These are phyloP conservation scores for Cygnus buccinator DNA, from an alignment of 2,113 vertebrate species.

Conservation along the genomic window DNA sequence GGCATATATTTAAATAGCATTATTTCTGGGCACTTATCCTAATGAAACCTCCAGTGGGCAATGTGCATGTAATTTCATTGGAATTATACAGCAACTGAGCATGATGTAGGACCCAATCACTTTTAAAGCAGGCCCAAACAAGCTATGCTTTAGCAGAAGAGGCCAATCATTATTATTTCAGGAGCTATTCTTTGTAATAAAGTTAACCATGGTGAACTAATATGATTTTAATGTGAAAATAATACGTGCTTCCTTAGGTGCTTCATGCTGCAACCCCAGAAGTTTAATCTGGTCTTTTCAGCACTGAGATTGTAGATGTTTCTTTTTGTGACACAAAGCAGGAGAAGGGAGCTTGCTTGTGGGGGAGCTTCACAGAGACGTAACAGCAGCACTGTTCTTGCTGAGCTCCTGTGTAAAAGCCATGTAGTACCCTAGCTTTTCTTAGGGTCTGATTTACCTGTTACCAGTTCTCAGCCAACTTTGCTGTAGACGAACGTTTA, in stretches of 20 bases:
- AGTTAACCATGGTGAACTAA: conserved; percentile 65
- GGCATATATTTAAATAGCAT: neutral
- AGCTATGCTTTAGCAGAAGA: conserved; percentile 18
- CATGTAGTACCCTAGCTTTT: neutral
- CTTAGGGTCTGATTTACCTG: neutral
- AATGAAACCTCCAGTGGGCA: conserved; percentile 56
- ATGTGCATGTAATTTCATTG: conserved; percentile 46
- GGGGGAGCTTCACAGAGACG: neutral
- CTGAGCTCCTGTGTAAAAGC: neutral
- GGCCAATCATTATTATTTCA: conserved; percentile 41
- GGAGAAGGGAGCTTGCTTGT: neutral
- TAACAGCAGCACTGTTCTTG: neutral
- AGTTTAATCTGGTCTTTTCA: neutral
- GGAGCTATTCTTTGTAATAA: conserved; percentile 54
- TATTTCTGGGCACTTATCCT: conserved; percentile 55
- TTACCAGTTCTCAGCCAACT: neutral
- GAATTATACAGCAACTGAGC: conserved; percentile 38
- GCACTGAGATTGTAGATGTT: neutral
- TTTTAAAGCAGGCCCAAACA: conserved; percentile 27
- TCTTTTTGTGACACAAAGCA: neutral
- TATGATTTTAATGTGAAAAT: conserved; percentile 73
- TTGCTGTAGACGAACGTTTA: neutral
- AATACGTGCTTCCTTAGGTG: conserved; percentile 45
- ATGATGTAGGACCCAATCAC: conserved; percentile 44
- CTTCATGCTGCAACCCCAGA: neutral